phyloP scores from a whole-genome alignment of 2,888 invertebrate species.

The Altica lythri region DNA sequence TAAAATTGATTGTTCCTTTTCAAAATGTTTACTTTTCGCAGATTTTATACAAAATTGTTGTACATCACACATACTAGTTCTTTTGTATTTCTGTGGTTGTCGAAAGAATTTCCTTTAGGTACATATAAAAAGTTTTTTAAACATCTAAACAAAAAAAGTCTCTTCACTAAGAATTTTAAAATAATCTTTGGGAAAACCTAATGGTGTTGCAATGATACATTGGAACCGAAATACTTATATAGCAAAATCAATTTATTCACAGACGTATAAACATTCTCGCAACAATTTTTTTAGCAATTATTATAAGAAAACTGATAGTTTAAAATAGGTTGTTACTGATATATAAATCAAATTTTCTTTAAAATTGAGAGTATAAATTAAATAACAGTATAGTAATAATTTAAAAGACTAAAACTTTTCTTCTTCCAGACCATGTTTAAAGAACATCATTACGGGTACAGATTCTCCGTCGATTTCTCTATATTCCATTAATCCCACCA shows the following conservation, averaged over 20 bases:
- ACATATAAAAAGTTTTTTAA: no score
- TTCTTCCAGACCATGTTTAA: conserved; percentile 93
- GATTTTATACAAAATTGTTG: no score
- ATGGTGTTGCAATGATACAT: no score
- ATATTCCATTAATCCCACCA: conserved; percentile 93
- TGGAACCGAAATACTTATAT: no score
- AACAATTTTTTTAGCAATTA: conserved; percentile 23
- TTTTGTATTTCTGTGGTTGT: no score
- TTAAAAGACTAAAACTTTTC: conserved; percentile 81
- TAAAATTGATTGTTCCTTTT: no score
- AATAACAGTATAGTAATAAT: conserved; percentile 36
- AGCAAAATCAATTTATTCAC: conserved; percentile 37
- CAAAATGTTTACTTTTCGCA: no score
- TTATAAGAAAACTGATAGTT: conserved; percentile 26
- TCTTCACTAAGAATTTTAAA: no score
- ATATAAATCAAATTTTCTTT: conserved; percentile 18
- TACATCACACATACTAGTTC: no score
- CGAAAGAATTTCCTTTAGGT: no score
- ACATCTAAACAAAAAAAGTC: no score
- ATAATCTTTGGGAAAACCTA: no score
- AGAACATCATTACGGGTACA: conserved; percentile 91
- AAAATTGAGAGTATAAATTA: conserved; percentile 34
- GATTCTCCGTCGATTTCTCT: conserved; percentile 83
- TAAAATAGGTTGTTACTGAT: conserved; percentile 15
- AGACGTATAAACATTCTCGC: conserved; percentile 37